A percentile compares a stretch with the other conserved stretches of the same genome.
Evolutionary conservation across 2,888 invertebrate species (phyloP).

Genomic region (Drosophila picticornis): DNA sequence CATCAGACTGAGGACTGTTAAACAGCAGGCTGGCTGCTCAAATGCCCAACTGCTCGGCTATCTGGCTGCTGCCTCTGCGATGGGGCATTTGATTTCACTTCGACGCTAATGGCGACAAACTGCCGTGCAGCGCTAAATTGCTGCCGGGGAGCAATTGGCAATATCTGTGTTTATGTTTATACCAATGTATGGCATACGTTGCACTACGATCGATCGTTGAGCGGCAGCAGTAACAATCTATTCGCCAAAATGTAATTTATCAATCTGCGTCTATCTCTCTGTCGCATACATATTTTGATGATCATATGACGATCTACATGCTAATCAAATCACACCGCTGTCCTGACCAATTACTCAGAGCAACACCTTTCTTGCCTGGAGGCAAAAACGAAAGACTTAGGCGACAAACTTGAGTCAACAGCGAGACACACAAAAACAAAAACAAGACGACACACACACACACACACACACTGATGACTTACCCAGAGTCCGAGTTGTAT

Average conservation of each 20-base stretch:
- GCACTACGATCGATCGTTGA: conserved; percentile 38
- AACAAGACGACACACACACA: conserved; percentile 16
- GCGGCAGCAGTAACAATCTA: conserved; percentile 37
- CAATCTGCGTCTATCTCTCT: conserved; percentile 53
- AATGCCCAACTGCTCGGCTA: neutral
- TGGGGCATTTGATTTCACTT: conserved; percentile 74
- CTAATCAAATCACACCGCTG: conserved; percentile 74
- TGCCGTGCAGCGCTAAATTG: conserved; percentile 83
- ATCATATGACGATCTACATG: conserved; percentile 75
- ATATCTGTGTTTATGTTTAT: conserved; percentile 2
- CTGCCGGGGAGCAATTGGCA: conserved; percentile 40
- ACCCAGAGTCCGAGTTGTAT: conserved; percentile 39
- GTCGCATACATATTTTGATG: conserved; percentile 37
- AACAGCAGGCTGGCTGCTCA: conserved; percentile 20
- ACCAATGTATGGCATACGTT: conserved; percentile 11
- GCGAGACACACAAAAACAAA: neutral
- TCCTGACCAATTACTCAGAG: conserved; percentile 70
- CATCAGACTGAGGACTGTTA: conserved; percentile 55
- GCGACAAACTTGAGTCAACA: conserved; percentile 66
- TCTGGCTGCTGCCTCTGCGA: conserved; percentile 23
- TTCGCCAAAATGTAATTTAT: conserved; percentile 62
- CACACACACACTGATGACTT: conserved; percentile 34
- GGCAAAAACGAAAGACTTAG: conserved; percentile 69
- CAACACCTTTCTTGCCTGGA: conserved; percentile 53
- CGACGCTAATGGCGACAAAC: conserved; percentile 85